phyloP scores from a whole-genome alignment of 2,888 invertebrate species.

The Bombyx huttoni region DNA sequence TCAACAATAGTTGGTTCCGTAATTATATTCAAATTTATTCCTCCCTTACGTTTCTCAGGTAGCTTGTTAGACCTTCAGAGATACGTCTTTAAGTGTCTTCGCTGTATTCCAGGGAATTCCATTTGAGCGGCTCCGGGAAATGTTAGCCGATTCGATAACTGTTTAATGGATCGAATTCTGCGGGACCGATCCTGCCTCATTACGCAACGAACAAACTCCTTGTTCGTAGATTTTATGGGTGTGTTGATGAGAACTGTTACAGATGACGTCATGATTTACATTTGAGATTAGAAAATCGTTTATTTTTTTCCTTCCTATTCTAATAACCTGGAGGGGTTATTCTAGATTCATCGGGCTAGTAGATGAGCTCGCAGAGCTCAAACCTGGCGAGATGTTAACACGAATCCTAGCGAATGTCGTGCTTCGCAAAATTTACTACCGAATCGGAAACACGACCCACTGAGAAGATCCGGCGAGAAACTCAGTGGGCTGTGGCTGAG shows the following conservation, averaged over 20 bases:
- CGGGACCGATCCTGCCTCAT: background rate
- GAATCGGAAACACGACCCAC: too few relatives aligned
- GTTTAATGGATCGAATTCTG: background rate
- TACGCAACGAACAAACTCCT: background rate
- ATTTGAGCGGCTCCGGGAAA: background rate
- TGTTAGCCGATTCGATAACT: background rate
- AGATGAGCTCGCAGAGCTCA: too few relatives aligned
- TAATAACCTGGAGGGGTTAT: too few relatives aligned
- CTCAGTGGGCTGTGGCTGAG: too few relatives aligned
- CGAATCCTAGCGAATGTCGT: too few relatives aligned
- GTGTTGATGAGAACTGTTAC: background rate
- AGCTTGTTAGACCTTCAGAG: background rate
- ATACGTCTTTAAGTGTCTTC: background rate
- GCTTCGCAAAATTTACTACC: too few relatives aligned
- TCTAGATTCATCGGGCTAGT: too few relatives aligned
- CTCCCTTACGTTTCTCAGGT: background rate
- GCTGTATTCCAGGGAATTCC: background rate
- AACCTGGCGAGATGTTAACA: too few relatives aligned
- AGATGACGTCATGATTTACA: background rate
- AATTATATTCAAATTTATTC: background rate
- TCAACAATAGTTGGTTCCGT: background rate
- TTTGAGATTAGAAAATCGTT: background rate
- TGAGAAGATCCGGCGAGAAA: too few relatives aligned
- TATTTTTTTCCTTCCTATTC: too few relatives aligned
- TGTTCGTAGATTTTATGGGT: background rate